Evolutionary conservation across 2,888 invertebrate genomes (phyloP).

Genomic region (Monoplex corrugatus): DNA sequence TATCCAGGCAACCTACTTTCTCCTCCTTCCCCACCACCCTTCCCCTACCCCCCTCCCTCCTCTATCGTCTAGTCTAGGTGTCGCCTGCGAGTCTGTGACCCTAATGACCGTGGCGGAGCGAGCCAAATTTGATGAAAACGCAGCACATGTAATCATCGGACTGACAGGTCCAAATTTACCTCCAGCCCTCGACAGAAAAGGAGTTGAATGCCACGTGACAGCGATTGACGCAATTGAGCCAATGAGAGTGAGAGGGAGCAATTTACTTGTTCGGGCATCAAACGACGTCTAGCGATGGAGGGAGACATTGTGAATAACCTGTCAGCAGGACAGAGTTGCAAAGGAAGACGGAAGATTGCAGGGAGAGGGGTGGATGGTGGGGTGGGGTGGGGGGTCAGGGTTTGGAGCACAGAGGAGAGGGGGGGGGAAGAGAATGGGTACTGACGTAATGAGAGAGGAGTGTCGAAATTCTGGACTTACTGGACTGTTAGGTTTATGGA

Average conservation of each 20-base stretch:
- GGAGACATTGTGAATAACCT: conserved; percentile 15
- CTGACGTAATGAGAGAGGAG: too few relatives aligned
- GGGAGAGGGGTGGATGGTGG: background rate
- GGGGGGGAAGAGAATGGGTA: background rate
- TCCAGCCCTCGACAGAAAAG: background rate
- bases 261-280: conserved; percentile 32
- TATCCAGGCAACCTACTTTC: too few relatives aligned
- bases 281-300: background rate
- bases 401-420: background rate
- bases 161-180: conserved; percentile 4
- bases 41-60: background rate
- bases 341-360: background rate
- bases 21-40: too few relatives aligned
- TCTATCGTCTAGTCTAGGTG: background rate
- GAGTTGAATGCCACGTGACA: conserved; percentile 6
- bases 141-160: conserved; percentile 2
- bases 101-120: background rate
- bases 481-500: too few relatives aligned
- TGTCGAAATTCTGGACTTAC: too few relatives aligned
- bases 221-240: conserved; percentile 32
- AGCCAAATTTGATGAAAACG: conserved; percentile 14
- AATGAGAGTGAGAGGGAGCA: conserved; percentile 24
- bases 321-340: background rate
- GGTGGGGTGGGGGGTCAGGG: background rate
- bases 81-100: background rate